Base-by-base conservation (phyloP, 2,113 vertebrate species). In the Trichomycterus rosablanca region DNA sequence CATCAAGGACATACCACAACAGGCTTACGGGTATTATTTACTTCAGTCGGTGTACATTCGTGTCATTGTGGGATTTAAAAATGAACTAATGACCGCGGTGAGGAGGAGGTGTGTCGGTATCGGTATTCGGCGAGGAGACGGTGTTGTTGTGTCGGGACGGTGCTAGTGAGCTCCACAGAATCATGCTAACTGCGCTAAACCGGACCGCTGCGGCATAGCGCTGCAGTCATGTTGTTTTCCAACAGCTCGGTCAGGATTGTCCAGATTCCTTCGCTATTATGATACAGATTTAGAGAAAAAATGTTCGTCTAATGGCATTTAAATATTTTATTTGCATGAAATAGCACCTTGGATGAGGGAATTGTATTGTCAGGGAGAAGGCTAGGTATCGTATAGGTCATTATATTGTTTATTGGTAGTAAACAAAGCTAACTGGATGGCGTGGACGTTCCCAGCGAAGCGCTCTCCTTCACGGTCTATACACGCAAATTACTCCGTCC, bases 121-220 rank as follows among this genome's bases (percentile, higher is more conserved):
- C n/a, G n/a, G n/a, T n/a, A n/a, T n/a, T n/a, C 28, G 42, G 16
- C 60, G 37, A 22, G 26, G 26, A 2, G 18, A 19, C 19, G 34
- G 7, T 10, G 19, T 34, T 45, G 60, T 32, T 22, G 34, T 44
- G 26, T 24, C 18, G 18, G 61, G 39, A 53, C 18, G 39, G 53
- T 63, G 34, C 14, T 22, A 8, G 7, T 40, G 26, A 46, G 16
- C 28, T 44, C 4, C 8, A 4, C 26, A 16, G 18, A 22, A 63
- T 23, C 59, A 51, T 42, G 59, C 45, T 52, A 63, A 52, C 35
- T 43, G 60, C 60, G 60, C 49, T 44, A 63, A 24, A 34, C 22
- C 22, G 32, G 37, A 49, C 15, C 60, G 59, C 28, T 7, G 52
- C 34, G 23, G 20, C 20, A 14, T n/a, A 16, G 42, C 7, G 9